Conservation (phyloP, 2,113 vertebrate genomes). For the Cnemophilus loriae region DNA sequence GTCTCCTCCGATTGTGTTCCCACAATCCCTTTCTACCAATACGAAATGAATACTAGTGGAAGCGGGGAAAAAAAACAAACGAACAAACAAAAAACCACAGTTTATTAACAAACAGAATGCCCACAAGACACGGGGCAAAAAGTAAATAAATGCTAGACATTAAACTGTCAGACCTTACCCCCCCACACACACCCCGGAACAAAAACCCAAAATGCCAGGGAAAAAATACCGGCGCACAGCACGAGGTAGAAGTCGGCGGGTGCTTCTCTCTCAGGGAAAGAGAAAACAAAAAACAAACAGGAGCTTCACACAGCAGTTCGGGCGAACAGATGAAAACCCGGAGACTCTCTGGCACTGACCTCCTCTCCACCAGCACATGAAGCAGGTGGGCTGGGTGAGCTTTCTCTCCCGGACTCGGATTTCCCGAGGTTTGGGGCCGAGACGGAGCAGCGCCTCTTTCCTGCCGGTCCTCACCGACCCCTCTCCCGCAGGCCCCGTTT, state of each 20-base stretch:
- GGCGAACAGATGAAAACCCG: neutral
- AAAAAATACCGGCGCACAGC: rapidly evolving
- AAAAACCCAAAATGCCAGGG: neutral
- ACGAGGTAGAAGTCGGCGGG: rapidly evolving
- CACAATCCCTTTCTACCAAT: neutral
- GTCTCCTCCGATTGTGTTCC: neutral
- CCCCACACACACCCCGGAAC: neutral
- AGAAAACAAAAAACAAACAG: too few relatives aligned
- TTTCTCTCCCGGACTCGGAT: neutral
- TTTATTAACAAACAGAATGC: neutral
- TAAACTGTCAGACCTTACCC: neutral
- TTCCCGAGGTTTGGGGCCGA: rapidly evolving
- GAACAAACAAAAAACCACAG: too few relatives aligned
- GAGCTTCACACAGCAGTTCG: neutral
- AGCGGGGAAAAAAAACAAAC: too few relatives aligned
- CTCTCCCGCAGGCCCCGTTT: rapidly evolving
- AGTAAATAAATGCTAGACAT: neutral
- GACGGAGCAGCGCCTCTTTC: neutral
- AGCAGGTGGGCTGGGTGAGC: neutral
- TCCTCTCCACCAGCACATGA: neutral
- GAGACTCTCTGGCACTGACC: rapidly evolving
- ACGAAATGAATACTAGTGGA: neutral
- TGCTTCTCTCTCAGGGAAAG: neutral
- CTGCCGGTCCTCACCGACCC: rapidly evolving
- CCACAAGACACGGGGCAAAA: neutral